A percentile compares a stretch with the other conserved stretches of the same genome.
These are phyloP conservation scores for Ctenopoma kingsleyae DNA, from an alignment of 2,797 vertebrate genomes.

Conservation along the genomic window DNA sequence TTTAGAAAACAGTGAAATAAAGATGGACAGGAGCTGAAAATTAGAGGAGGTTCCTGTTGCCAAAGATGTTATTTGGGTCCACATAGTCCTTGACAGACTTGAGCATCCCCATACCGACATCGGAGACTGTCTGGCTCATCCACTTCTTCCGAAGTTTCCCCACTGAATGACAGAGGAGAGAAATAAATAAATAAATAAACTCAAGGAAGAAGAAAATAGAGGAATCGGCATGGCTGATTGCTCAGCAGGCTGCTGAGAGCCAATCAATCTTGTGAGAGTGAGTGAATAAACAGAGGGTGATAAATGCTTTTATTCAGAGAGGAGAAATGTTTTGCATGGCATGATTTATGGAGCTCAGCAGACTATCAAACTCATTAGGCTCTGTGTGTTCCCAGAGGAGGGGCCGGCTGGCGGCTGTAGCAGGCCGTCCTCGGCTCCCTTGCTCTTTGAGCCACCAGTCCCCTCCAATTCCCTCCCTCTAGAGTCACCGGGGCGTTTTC, in stretches of 20 bases:
- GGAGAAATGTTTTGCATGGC: conserved; percentile 99
- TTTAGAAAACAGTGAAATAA: conserved; percentile 62
- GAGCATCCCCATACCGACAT: conserved; percentile 96
- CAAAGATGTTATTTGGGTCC: conserved; percentile 98
- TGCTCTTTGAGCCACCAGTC: conserved; percentile 55
- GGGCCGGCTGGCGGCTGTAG: conserved; percentile 85
- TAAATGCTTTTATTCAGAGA: conserved; percentile 99
- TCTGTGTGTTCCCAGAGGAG: conserved; percentile 94
- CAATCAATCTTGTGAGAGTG: conserved; percentile 98
- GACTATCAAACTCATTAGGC: conserved; percentile 99
- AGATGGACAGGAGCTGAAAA: conserved; percentile 45
- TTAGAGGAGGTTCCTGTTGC: conserved; percentile 97
- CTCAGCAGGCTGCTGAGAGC: conserved; percentile 91
- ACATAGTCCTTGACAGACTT: conserved; percentile 96
- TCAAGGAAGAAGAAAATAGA: conserved; percentile 65
- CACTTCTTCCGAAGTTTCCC: conserved; percentile 98
- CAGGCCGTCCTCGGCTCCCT: conserved; percentile 73
- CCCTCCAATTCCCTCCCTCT: conserved; percentile 51
- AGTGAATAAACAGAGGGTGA: conserved; percentile 99
- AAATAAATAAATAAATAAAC: conserved; percentile 67
- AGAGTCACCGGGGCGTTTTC: conserved; percentile 43
- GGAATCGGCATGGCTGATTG: conserved; percentile 91
- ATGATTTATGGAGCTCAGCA: conserved; percentile 99
- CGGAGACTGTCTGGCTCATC: conserved; percentile 94
- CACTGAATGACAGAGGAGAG: conserved; percentile 86